These are phyloP conservation scores for Chaetodon auriga DNA, from an alignment of 2,113 vertebrate species.

Conservation along the genomic window DNA sequence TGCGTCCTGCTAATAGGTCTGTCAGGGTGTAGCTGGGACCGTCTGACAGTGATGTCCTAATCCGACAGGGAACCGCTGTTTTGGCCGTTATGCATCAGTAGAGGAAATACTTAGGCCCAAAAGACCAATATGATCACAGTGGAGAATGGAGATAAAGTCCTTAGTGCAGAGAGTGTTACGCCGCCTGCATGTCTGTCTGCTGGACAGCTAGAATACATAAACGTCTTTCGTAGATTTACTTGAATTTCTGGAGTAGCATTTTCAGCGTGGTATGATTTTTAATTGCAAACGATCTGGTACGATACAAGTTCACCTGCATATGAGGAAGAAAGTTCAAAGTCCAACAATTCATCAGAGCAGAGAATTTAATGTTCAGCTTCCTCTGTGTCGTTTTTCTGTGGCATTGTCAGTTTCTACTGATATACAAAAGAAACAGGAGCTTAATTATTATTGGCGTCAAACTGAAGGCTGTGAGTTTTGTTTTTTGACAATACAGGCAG, in stretches of 20 bases:
- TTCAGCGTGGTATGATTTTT: not conserved
- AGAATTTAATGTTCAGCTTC: conserved; percentile 17
- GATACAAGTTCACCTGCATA: not conserved
- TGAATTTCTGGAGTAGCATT: not conserved
- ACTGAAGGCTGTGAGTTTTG: conserved; percentile 56
- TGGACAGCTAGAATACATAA: not conserved
- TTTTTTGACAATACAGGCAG: conserved; percentile 58
- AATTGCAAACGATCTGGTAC: not conserved
- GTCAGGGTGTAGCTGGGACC: conserved; percentile 53
- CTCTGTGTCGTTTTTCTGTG: conserved; percentile 13
- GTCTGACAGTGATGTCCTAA: conserved; percentile 72
- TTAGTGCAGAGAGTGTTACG: conserved; percentile 4
- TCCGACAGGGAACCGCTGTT: conserved; percentile 68
- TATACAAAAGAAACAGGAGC: conserved; percentile 42
- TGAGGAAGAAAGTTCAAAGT: conserved; percentile 6
- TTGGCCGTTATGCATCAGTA: conserved; percentile 69
- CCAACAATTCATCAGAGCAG: conserved; percentile 20
- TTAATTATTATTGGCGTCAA: conserved; percentile 65
- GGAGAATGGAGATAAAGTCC: conserved; percentile 57
- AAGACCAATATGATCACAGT: conserved; percentile 65
- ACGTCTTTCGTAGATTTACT: not conserved
- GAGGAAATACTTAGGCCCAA: conserved; percentile 69
- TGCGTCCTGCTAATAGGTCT: conserved; percentile 65
- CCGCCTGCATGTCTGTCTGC: conserved; percentile 15
- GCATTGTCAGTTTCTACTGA: conserved; percentile 33